phyloP scores from a whole-genome alignment of 2,113 vertebrate species.

The Aspiorhynchus laticeps region DNA sequence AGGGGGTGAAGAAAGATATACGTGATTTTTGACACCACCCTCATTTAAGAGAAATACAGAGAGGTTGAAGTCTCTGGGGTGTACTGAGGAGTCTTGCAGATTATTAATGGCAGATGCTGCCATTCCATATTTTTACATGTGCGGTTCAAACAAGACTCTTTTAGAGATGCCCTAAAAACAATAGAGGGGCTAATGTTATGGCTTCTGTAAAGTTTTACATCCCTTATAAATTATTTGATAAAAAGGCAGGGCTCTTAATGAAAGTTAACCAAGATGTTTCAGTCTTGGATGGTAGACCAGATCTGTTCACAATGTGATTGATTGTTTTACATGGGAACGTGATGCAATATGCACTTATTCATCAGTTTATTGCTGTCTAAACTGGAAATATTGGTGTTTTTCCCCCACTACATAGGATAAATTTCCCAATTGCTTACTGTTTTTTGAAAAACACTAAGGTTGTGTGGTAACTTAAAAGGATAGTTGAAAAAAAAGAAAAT shows the following conservation, averaged over 20 bases:
- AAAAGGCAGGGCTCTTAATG: background rate
- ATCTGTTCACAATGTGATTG: background rate
- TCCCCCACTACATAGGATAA: background rate
- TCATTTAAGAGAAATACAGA: conserved; percentile 15
- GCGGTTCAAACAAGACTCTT: conserved; percentile 11
- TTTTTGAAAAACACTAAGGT: background rate
- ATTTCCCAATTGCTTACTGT: background rate
- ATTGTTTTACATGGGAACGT: background rate
- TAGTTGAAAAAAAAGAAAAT: background rate
- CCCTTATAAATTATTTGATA: background rate
- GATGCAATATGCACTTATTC: background rate
- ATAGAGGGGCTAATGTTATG: conserved; percentile 18
- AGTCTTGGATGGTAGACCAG: background rate
- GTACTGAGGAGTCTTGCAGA: conserved; percentile 8
- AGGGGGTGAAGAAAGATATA: conserved; percentile 28
- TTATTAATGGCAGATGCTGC: conserved; percentile 17
- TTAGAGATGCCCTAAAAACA: conserved; percentile 1
- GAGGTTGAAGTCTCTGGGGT: conserved; percentile 3
- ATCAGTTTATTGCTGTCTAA: background rate
- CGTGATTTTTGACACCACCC: conserved; percentile 28
- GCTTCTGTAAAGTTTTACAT: background rate
- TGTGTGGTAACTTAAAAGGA: background rate
- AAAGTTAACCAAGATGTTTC: conserved; percentile 1
- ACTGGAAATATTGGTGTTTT: background rate
- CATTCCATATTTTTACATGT: background rate